Percentiles rank a stretch among this genome's conserved stretches.
These are phyloP conservation scores for Alcedo quadribrachys DNA, from an alignment of 2,797 vertebrate species.

Conservation along the genomic window DNA sequence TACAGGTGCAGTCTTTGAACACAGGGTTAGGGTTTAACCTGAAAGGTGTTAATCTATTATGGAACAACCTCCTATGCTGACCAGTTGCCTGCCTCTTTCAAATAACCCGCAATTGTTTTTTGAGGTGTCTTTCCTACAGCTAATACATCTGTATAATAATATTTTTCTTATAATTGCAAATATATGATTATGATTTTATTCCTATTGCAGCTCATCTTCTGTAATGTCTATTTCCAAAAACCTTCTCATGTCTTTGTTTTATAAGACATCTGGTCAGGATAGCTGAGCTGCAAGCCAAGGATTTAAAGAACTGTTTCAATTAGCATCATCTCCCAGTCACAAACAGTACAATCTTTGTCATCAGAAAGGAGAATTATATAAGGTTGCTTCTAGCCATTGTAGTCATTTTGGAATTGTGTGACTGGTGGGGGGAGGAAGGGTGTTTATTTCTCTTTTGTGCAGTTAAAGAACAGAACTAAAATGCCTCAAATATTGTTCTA, in stretches of 20 bases:
- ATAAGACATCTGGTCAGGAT: conserved; percentile 1
- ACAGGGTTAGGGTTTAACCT: neutral
- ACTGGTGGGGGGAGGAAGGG: neutral
- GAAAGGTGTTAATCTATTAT: neutral
- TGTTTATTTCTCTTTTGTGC: neutral
- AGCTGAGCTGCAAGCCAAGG: conserved; percentile 9
- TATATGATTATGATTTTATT: neutral
- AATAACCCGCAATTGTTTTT: neutral
- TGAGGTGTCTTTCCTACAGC: neutral
- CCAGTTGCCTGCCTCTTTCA: neutral
- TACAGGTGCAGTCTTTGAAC: neutral
- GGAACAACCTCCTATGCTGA: neutral
- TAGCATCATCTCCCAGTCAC: conserved; percentile 4
- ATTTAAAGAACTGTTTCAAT: conserved; percentile 23
- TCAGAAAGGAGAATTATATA: neutral
- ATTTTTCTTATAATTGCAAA: neutral
- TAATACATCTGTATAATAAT: neutral
- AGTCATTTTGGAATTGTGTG: neutral
- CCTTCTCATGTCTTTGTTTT: neutral
- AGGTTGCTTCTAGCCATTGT: neutral
- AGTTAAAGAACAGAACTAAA: neutral
- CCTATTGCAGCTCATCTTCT: neutral
- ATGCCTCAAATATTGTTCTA: neutral
- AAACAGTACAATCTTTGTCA: conserved; percentile 5
- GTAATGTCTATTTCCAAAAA: neutral